Base-by-base conservation (phyloP, 2,888 invertebrate species). In the Rhaphigaster nebulosa region DNA sequence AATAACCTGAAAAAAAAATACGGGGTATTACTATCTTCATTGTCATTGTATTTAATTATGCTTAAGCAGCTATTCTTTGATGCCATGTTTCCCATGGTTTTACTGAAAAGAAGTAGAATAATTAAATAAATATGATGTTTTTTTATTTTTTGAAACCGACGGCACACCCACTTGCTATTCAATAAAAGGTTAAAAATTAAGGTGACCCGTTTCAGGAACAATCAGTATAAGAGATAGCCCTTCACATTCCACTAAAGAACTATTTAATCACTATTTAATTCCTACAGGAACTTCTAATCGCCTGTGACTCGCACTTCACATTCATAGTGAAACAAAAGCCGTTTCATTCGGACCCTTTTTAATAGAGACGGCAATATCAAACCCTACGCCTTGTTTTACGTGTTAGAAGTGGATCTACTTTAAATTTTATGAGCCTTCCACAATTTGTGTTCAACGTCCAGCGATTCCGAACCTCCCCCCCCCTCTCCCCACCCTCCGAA, bases 341-440 rank as follows among this genome's bases (percentile, higher is more conserved):
- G 45, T 84, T 84, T n/a, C 84, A 84, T 45, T 45, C 84, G 26
- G 41, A 26, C 41, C 45, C 45, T 84, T 84, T 84, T 84, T 45
- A 84, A 84, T 45, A 84, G 41, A 84, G 84, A 45, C 23, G 84
- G 84, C 84, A 84, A 45, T 84, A 84, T 84, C 41, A 45, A 45
- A 84, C 41, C 84, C 84, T 45, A 45, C 84, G 84, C 84, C 84
- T 84, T 84, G 84, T 84, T 84, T 84, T 84, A 84, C 84, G 84
- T 45, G 84, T 84, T 84, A 84, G 45, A 84, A 84, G 84, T 84
- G 84, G 45, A 84, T 84, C 84, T 84, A 84, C 84, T 84, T 84
- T 84, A 84, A 84, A 84, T 84, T 84, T 84, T 84, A 84, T 84
- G 84, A 84, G 84, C 84, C 45, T 45, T 84, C 84, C 84, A 84